Evolutionary conservation across 2,113 vertebrate genomes (phyloP), one percentile per base, ranked within the genome.

Genomic region (Potamarius usumacintae): DNA sequence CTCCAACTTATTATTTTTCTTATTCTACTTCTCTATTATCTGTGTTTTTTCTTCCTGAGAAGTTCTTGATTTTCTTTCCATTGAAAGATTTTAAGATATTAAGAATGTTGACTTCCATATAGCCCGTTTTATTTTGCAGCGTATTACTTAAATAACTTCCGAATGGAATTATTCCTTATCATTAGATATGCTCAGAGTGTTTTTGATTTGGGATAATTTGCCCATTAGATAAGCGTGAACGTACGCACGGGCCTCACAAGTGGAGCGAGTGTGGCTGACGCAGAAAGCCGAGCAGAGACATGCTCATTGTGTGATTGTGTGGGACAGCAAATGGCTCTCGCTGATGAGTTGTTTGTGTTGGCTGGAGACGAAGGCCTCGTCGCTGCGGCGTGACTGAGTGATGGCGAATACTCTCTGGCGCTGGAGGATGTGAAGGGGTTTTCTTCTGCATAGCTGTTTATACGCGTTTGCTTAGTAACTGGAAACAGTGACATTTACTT

Each of bases 11-110:
- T 25, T 72, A 18, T 7, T 34, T 30, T 30, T 2, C 85, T 88
- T 83, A 83, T 93, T 93, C 89, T 86, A 82, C 92, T 93, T 93
- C 91, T 62, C 10, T 0, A 91, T 92, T 84, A 91, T 53, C 88
- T 27, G 34, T 58, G 18, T 65, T 53, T 17, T 0, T 88, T 79
- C 20, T 58, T 6, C 1, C 22, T 77, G 50, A 34, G 2, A 60
- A 52, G 5, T 27, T 42, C 42, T 4, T 42, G 42, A 42, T 42
- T 42, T 42, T 42, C 2, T 4, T 42, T 42, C 42, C 42, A 42
- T 7, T 25, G 8, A 69, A 69, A 20, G 65, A 71, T 67, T 67
- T 67, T 27, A 8, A 25, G 6, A 25, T 15, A 7, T 30, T 14
- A 67, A 34, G 42, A 84, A 27, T 7, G 5, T 55, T 55, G 5